These are phyloP conservation scores for Gobius niger DNA, from an alignment of 2,113 vertebrate genomes.

Conservation along the genomic window DNA sequence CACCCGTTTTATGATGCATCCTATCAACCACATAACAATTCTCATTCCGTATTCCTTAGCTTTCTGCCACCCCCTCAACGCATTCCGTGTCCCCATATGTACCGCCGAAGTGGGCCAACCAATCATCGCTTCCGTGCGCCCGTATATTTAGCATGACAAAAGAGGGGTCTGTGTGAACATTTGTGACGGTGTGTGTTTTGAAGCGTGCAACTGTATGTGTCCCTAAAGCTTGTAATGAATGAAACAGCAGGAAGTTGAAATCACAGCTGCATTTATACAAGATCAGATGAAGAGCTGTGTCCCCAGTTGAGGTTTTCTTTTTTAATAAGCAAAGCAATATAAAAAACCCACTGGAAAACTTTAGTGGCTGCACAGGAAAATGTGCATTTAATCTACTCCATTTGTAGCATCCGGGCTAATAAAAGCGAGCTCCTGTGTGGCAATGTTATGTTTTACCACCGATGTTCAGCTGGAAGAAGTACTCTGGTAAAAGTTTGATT, in stretches of 20 bases:
- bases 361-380: slow-evolving; percentile 23
- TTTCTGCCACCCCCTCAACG: slow-evolving; percentile 10
- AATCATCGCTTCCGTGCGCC: slow-evolving; percentile 55
- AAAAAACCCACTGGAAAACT: slow-evolving; percentile 43
- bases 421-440: slow-evolving; percentile 32
- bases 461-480: neutral
- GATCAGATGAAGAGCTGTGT: slow-evolving; percentile 57
- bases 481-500: too few relatives aligned
- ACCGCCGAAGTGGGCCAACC: slow-evolving; percentile 61
- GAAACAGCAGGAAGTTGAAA: slow-evolving; percentile 56
- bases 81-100: slow-evolving; percentile 10
- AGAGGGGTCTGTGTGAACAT: slow-evolving; percentile 39
- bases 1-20: slow-evolving; percentile 5
- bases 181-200: slow-evolving; percentile 37
- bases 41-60: slow-evolving; percentile 56
- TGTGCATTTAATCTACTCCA: slow-evolving; percentile 47
- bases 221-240: slow-evolving; percentile 35
- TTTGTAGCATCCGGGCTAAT: slow-evolving; percentile 46
- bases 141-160: slow-evolving; percentile 76
- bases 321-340: slow-evolving; percentile 54
- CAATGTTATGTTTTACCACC: neutral
- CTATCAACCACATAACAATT: slow-evolving; percentile 38
- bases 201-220: slow-evolving; percentile 13
- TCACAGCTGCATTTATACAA: slow-evolving; percentile 45
- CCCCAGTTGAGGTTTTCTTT: slow-evolving; percentile 54